Evolutionary conservation across 2,888 invertebrate genomes (phyloP), one percentile per base, ranked within the genome.

Genomic region (Leucoma salicis): DNA sequence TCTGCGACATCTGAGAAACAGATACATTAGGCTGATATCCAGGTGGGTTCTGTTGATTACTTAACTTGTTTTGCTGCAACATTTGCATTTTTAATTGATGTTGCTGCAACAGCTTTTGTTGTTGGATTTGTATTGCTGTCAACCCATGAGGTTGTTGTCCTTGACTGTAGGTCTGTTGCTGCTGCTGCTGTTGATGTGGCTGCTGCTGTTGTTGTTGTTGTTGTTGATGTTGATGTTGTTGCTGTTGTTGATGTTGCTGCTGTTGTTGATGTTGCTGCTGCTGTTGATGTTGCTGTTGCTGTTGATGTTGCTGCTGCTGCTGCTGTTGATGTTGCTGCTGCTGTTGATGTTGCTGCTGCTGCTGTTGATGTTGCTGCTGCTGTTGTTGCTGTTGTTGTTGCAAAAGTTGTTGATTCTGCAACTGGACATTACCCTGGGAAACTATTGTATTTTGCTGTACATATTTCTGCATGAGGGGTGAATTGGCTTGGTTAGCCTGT

Each of bases 61-160:
- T 53, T 14, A 72, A 57, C 45, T 81, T 81, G 37, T 74, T 78
- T 47, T 81, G 74, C 43, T 83, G 84, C 48, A 90, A 52, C 82
- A 88, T 85, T 62, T 87, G 86, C 82, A 91, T 91, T 61, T 91
- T 85, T 4, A 91, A 74, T 47, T 91, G 91, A 45, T 91, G 92
- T 64, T 91, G 91, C 62, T 92, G 92, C 36, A 91, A 74, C 61
- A 91, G 74, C 35, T 91, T 90, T 52, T 92, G 92, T 50, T 91
- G 89, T 53, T 88, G 89, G 35, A 86, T 82, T 51, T 87, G 90
- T 65, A 87, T 88, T 42, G 87, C 89, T 40, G 85, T 78, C 5
- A 89, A 54, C 0, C 88, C 87, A 66, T 90, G 90, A 1, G 84
- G 84, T 46, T 82, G 85, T 46, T 79, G 77, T 27, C 24, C 42